Base-by-base conservation (phyloP, 2,113 vertebrate species). In the Maccullochella peelii region DNA sequence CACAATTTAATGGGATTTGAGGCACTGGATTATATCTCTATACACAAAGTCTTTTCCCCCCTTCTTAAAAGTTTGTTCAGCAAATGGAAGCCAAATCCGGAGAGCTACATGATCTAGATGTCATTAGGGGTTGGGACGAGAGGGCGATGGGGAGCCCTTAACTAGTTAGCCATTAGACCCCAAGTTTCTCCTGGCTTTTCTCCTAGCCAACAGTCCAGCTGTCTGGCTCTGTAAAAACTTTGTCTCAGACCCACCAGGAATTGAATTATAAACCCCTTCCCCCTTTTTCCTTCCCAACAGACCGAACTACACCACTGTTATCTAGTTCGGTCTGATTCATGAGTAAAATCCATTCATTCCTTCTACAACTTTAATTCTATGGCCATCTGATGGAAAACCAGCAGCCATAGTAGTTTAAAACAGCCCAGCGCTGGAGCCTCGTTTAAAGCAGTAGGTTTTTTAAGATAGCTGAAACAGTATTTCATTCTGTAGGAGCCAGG, bases 141-240 rank as follows among this genome's bases (percentile, higher is more conserved):
- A 52, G 70, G 81, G 80, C 55, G 50, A 75, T 61, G 30, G 81
- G 84, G 85, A 88, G 68, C 58, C 52, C 74, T 79, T 55, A 75
- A 83, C 77, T 65, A 73, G 65, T 87, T 73, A 84, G 67, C 65
- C 77, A 74, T 65, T 47, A 74, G 73, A 73, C 59, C 71, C 73
- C 44, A 33, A 30, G 69, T 71, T 87, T 72, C 82, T 81, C 72
- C 75, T 74, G 70, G 83, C 68, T 77, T 83, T 81, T 82, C 86
- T 90, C 84, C 82, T 81, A 83, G 91, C 93, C 94, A 94, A 90
- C 94, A 95, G 95, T 93, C 94, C 95, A 94, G 94, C 94, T 95
- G 94, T 93, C 89, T 91, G 91, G 90, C 92, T 90, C 82, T 77
- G 86, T 68, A 77, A 88, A 88, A 80, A 85, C 82, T 57, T 59